Conservation (phyloP, 2,113 vertebrate species). For the Vidua macroura region DNA sequence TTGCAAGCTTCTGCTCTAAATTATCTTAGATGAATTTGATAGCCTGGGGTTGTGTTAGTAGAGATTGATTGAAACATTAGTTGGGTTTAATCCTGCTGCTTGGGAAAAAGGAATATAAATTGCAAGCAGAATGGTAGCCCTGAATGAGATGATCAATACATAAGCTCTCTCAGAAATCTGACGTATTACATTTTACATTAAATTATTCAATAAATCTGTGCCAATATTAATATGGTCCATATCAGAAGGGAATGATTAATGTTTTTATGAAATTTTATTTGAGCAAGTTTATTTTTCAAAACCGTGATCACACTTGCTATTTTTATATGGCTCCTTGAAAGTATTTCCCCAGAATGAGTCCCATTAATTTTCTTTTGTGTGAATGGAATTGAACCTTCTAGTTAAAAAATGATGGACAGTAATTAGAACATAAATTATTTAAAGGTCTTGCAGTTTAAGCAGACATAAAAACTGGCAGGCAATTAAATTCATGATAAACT, state of each 20-base stretch:
- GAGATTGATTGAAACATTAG: constrained; percentile 49
- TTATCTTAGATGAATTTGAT: neutral
- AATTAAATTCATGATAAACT: constrained; percentile 59
- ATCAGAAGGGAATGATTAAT: neutral
- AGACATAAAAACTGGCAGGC: constrained; percentile 54
- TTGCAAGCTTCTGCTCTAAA: neutral
- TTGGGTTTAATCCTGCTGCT: constrained; percentile 43
- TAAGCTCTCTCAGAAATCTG: constrained; percentile 1
- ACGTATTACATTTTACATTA: constrained; percentile 3
- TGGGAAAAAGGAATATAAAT: constrained; percentile 24
- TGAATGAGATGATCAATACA: constrained; percentile 13
- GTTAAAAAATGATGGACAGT: constrained; percentile 73
- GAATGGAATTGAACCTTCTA: constrained; percentile 59
- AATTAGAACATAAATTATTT: constrained; percentile 79
- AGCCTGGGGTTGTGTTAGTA: neutral
- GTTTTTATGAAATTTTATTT: constrained; percentile 32
- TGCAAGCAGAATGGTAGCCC: neutral
- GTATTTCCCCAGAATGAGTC: constrained; percentile 19
- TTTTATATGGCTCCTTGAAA: constrained; percentile 46
- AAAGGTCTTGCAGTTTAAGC: constrained; percentile 50
- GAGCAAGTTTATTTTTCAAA: constrained; percentile 29
- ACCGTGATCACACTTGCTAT: neutral
- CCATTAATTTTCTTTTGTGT: constrained; percentile 26
- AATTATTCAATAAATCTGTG: constrained; percentile 15
- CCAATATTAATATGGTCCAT: constrained; percentile 1